Conservation (phyloP, 1,140 invertebrate genomes). For the Listronotus bonariensis region DNA sequence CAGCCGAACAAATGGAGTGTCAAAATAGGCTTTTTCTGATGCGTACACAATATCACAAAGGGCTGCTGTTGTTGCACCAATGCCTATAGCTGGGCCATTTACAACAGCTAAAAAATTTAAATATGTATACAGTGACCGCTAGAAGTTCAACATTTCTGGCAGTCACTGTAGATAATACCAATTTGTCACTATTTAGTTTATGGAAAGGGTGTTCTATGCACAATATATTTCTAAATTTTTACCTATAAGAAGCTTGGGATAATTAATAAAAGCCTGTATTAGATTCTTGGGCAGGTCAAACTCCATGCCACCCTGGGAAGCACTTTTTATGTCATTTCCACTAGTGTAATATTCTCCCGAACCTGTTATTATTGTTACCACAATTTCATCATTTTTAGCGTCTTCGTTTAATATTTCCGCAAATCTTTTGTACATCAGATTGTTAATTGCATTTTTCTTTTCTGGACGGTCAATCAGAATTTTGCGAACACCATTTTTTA, state of each 20-base stretch:
- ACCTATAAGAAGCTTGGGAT: slow-evolving; percentile 82
- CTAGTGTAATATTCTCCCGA: slow-evolving; percentile 81
- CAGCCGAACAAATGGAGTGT: slow-evolving; percentile 81
- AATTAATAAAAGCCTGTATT: slow-evolving; percentile 80
- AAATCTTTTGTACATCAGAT: slow-evolving; percentile 71
- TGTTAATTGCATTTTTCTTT: slow-evolving; percentile 80
- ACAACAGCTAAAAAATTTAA: slow-evolving; percentile 65
- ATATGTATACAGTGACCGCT: too few relatives aligned
- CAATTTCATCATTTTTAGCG: slow-evolving; percentile 65
- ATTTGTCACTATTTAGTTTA: too few relatives aligned
- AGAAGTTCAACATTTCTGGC: too few relatives aligned
- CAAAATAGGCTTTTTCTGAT: slow-evolving; percentile 80
- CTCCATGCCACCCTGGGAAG: slow-evolving; percentile 24
- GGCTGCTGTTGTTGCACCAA: slow-evolving; percentile 79
- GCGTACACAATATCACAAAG: slow-evolving; percentile 91
- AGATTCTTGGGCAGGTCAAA: slow-evolving; percentile 58
- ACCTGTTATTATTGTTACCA: slow-evolving; percentile 74
- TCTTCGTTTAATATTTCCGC: slow-evolving; percentile 69
- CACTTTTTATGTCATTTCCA: slow-evolving; percentile 79
- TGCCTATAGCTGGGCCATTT: slow-evolving; percentile 93
- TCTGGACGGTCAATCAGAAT: slow-evolving; percentile 75
- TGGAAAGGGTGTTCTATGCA: too few relatives aligned
- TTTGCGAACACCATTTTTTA: slow-evolving; percentile 59
- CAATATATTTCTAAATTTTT: neutral
- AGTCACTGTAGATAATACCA: too few relatives aligned